Evolutionary conservation across 23 tunicate species (phyloP), one percentile per base, ranked within the genome.

Genomic region (Corella eumyota): DNA sequence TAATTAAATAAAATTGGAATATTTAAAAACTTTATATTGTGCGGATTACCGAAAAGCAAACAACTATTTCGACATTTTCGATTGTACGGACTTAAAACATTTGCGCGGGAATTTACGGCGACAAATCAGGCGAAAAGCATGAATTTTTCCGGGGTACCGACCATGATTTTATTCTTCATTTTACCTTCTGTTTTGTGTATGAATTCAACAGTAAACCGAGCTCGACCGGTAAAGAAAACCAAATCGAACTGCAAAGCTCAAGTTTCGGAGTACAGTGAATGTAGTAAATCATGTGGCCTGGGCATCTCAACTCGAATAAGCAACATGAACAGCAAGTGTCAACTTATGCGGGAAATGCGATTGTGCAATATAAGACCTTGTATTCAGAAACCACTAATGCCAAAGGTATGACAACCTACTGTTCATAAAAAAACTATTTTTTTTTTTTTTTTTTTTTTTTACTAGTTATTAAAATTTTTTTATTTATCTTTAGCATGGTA

Each of bases 251-350:
- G 92, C 50, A 36, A 37, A 28, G 27, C 23, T 15, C 62, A 61
- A 33, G 58, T 56, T 25, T 53, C 71, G 6, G 33, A 30, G 38
- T 84, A 83, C 83, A 75, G 75, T 48, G 45, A 68, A 17, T 84
- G 94, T 56, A 58, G 78, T 0, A 84, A 84, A 36, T 34, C 83
- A 0, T 84, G 94, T 60, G 94, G 94, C 1, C 60, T 84, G 51
- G 94, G 94, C 31, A 26, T 84, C 2, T 68, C 83, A 29, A 69
- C 73, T 20, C 45, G 78, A 62, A 74, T 75, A 19, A 57, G 60
- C 13, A 84, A 84, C 69, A 34, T 17, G 25, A 75, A 84, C 66
- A 25, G 45, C 0, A 64, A 70, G 1, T 84, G 94, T 56, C 40
- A 56, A 33, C 55, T 75, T 29, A 67, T 28, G 49, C 32, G 80